A percentile compares a stretch with the other conserved stretches of the same genome.
Evolutionary conservation across 2,797 vertebrate species (phyloP).

Genomic region (Buphagus erythrorhynchus): DNA sequence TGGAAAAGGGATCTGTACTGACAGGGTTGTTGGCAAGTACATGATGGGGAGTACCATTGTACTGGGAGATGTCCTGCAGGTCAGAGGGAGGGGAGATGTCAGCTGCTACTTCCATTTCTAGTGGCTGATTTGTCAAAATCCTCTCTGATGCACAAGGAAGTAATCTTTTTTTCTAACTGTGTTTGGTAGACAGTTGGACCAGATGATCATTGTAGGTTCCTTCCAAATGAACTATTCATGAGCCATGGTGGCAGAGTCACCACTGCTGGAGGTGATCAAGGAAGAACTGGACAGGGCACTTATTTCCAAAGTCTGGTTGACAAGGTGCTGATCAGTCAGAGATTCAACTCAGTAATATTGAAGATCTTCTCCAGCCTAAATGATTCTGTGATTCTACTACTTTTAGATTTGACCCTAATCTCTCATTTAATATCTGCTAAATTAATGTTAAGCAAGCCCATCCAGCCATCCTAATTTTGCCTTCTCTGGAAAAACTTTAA

Average conservation of each 20-base stretch:
- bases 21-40: fast-evolving
- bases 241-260: fast-evolving
- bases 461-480: not conserved
- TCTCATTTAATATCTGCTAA: not conserved
- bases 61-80: not conserved
- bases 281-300: not conserved
- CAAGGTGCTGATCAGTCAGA: too few relatives aligned
- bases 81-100: not conserved
- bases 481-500: not conserved
- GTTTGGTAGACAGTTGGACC: not conserved
- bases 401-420: not conserved
- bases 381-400: not conserved
- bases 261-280: not conserved
- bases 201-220: not conserved
- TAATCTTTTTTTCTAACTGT: not conserved
- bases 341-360: not conserved
- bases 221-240: not conserved
- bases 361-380: not conserved
- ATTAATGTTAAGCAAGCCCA: not conserved
- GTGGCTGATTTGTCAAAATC: not conserved
- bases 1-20: not conserved
- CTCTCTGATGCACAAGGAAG: not conserved
- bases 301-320: not conserved
- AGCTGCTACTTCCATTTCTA: not conserved
- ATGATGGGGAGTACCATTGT: not conserved